Conservation (phyloP, 2,113 vertebrate species). For the Lophotis ruficrista region DNA sequence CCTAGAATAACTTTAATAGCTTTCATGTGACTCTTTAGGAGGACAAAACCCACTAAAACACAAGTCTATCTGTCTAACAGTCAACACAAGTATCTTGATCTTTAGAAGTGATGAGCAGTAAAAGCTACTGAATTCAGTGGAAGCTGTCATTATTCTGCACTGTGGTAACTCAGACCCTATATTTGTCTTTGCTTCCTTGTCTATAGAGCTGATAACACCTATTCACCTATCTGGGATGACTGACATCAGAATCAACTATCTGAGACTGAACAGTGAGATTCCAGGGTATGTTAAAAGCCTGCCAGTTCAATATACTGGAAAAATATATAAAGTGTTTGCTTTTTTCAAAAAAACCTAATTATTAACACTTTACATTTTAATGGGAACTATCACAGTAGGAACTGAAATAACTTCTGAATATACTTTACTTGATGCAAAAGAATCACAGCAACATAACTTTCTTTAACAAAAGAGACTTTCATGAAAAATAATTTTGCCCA, state of each 20-base stretch:
- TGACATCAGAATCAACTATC: background rate
- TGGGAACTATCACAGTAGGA: background rate
- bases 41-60: background rate
- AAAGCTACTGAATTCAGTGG: background rate
- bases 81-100: background rate
- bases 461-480: background rate
- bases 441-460: background rate
- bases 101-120: background rate
- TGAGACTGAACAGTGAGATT: background rate
- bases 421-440: background rate
- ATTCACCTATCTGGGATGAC: background rate
- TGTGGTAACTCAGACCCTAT: background rate
- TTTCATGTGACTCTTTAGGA: background rate
- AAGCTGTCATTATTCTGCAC: background rate
- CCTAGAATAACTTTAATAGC: background rate
- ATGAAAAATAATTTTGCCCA: background rate
- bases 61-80: background rate
- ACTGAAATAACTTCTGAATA: background rate
- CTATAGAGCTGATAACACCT: background rate
- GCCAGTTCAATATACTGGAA: background rate
- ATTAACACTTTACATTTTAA: background rate
- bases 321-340: background rate
- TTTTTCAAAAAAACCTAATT: background rate
- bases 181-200: background rate
- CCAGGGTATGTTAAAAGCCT: background rate